Base-by-base conservation (phyloP, 1,140 invertebrate species). In the Brachionus angularis region DNA sequence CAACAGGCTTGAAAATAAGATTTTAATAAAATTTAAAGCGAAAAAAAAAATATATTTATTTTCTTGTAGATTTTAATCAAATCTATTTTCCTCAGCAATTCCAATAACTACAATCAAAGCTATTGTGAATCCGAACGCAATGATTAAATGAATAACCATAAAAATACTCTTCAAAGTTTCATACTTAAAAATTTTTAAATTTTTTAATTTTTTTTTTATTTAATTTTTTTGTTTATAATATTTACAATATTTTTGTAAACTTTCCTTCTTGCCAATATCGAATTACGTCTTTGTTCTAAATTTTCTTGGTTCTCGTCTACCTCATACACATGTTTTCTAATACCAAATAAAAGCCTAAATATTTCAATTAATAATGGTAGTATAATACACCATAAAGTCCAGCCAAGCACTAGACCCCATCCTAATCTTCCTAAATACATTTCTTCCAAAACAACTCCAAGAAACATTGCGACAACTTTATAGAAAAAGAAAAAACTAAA, bases 381-480 rank as follows among this genome's bases (percentile, higher is more conserved):
- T 5, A 67, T 67, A 25, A 67, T 47, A 34, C 62, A 67, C 62
- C 62, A 67, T 18, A 67, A 8, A 21, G 47, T 21, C 62, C 62
- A 67, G 10, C 62, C 62, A 23, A 50, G 21, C 62, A 67, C 33
- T 29, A 67, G 21, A 33, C 62, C 62, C 62, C 62, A 67, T 3
- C 62, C 62, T 0, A 47, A 39, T 31, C 62, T 39, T 1, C 42
- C 62, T 12, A 67, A 18, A 8, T 25, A 18, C 62, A 67, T 67
- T 10, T 67, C 18, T 8, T 31, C 27, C 7, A 67, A 47, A 47
- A 23, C 18, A 14, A 50, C 47, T 3, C 62, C 62, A 16, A 67
- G 25, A 36, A 67, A 67, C n/a, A 67, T 23, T 7, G 62, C 62
- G 5, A 67, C 62, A 33, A 67, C 62, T 67, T n/a, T 31, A 67